Base-by-base conservation (phyloP, 2,797 vertebrate genomes). In the Ispidina lecontei region DNA sequence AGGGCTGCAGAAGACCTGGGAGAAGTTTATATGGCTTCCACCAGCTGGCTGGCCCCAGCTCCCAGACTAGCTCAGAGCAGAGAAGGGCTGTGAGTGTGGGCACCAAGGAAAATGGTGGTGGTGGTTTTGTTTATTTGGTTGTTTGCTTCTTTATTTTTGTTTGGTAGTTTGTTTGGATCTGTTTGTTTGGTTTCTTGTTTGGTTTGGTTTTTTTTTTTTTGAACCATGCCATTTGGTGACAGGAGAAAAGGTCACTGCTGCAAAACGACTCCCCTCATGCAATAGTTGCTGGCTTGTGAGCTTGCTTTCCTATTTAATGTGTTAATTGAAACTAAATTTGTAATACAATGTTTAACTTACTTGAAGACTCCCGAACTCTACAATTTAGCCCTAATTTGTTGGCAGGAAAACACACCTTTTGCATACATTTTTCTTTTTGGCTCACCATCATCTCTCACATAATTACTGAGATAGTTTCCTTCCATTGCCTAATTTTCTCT, bases 331-430 rank as follows among this genome's bases (percentile, higher is more conserved):
- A 52, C 18, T 31, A 84, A 87, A 93, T 87, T 94, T 92, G 84
- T 83, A 90, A 78, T 80, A 90, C 69, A 89, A 31, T 3, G 0
- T 83, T 91, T 93, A 96, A 93, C 43, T 90, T 93, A 92, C 56
- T 91, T 81, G 87, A 74, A 75, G 47, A 67, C 43, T 89, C 77
- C 62, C 5, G 0, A 21, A 49, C 78, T 69, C 82, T 91, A 59
- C 84, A 95, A 91, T 41, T 88, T 90, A 89, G 84, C 69, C 44
- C 69, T 91, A 89, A 95, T 96, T 91, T 89, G 60, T 90, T 96
- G 86, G 83, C 83, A 91, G 64, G 59, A 64, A 78, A 56, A 69
- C 25, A 41, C 63, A 92, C 72, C 92, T 95, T 93, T 91, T 79
- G 41, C 78, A 74, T 64, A 47, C 28, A 3, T 83, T 94, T 95